Conservation (phyloP, 2,888 invertebrate genomes). For the Nesidiocoris tenuis region DNA sequence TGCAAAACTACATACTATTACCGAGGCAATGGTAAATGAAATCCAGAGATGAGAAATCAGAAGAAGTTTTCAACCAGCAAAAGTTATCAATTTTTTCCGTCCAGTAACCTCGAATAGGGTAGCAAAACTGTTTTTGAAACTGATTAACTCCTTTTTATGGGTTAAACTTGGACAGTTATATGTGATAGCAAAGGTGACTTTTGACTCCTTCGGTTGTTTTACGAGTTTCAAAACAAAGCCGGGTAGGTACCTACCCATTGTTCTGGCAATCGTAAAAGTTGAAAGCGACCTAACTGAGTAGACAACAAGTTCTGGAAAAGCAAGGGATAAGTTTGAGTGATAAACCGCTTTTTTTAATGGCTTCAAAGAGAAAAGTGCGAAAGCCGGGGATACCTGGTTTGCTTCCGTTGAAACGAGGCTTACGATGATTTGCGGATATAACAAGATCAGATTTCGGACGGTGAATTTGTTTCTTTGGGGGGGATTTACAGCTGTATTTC, state of each 20-base stretch:
- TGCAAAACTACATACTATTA: too few species aligned
- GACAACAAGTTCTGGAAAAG: neutral
- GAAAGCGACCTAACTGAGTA: neutral
- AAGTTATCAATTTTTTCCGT: neutral
- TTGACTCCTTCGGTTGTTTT: neutral
- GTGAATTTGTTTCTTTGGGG: too few species aligned
- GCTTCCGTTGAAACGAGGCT: too few species aligned
- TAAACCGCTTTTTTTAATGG: neutral
- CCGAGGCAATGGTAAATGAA: too few species aligned
- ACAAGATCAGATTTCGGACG: too few species aligned
- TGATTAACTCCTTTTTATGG: slow-evolving; percentile 1
- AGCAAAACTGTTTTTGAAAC: neutral
- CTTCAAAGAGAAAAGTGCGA: too few species aligned
- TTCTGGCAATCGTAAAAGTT: neutral
- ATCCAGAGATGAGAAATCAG: too few species aligned
- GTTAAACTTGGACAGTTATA: neutral
- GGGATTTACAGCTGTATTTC: too few species aligned
- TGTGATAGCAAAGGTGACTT: neutral
- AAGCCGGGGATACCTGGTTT: too few species aligned
- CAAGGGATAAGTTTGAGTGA: neutral
- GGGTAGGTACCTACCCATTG: too few species aligned
- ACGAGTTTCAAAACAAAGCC: neutral
- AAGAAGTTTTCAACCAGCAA: neutral
- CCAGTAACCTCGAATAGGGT: neutral
- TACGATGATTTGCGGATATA: too few species aligned